Base-by-base conservation (phyloP, 2,113 vertebrate species). In the Anguilla japonica region DNA sequence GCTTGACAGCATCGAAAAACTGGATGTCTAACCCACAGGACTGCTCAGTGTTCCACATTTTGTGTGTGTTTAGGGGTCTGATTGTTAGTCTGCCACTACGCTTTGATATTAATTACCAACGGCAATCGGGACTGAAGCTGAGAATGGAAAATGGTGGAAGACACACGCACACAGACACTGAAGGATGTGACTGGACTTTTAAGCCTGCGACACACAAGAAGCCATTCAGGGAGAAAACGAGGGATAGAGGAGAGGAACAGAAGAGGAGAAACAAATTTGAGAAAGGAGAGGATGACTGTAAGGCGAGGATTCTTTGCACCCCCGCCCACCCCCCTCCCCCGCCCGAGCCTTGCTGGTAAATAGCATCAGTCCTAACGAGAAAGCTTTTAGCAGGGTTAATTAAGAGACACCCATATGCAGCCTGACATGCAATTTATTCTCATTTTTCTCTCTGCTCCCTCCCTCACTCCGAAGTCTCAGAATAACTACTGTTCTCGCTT, bases 111-210 rank as follows among this genome's bases (percentile, higher is more conserved):
- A 92, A 90, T 88, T 86, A 86, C 83, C 50, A 26, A 63, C 34
- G 67, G 83, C 39, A 88, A 87, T 92, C 87, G 87, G 88, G 46
- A 57, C 83, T 89, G 89, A 91, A 89, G 90, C 92, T 87, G 89
- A 84, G 92, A 93, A 90, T 89, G 93, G 91, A 90, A 90, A 87
- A 67, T 82, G 85, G 46, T 81, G 22, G 78, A 60, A 75, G 18
- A 40, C 87, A 85, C 88, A 88, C 89, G 86, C 91, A 90, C 89
- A 91, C 89, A 88, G 89, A 89, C 88, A 83, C 87, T 71, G 92
- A 46, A 87, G 80, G 92, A 94, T 94, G 94, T 95, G 94, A 94
- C 94, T 89, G 85, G 95, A 96, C 93, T 95, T 89, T 91, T 86
- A 94, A 96, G 87, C 79, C 87, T 41, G 90, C 89, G 67, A 89